Evolutionary conservation across 2,888 invertebrate genomes (phyloP), one percentile per base, ranked within the genome.

Genomic region (Mythimna albipuncta): DNA sequence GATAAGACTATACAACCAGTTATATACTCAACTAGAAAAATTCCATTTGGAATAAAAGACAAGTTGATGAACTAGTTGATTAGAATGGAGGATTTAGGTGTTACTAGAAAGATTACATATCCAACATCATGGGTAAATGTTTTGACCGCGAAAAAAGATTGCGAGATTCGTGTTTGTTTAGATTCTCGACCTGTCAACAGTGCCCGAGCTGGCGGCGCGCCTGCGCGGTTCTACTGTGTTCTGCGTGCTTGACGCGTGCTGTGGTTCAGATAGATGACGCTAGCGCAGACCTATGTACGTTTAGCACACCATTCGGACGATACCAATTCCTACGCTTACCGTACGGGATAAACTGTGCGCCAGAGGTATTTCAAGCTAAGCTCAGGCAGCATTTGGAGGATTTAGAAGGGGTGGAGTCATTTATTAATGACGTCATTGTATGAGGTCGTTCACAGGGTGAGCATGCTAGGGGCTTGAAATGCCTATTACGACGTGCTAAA

Each of bases 371-470:
- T 26, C 26, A 26, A 1, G 26, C 26, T 26, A 50, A 50, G 19
- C n/a, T 50, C n/a, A 52, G 52, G 52, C 52, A 52, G n/a, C 52
- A n/a, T 52, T 52, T 52, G n/a, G 52, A 52, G n/a, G 52, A 52
- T 52, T n/a, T 81, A 38, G 83, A 83, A 38, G 78, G 77, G 6
- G 76, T 72, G 0, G 73, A 74, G 4, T 62, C 57, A 1, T 77
- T 72, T 44, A 38, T 65, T 10, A 69, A 72, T 64, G 72, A 72
- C 54, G 19, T 72, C 10, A 68, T 68, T 10, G 64, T 72, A 11
- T 72, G 68, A 64, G 61, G 64, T 0, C 19, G 41, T 2, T 47
- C 32, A 11, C 47, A 1, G 21, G 52, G 47, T n/a, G 75, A 81
- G 52, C 82, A 83, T 52, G 79, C 83, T 32, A 6, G n/a, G 2